Conservation (phyloP, 2,113 vertebrate genomes). For the Calidris pugnax region DNA sequence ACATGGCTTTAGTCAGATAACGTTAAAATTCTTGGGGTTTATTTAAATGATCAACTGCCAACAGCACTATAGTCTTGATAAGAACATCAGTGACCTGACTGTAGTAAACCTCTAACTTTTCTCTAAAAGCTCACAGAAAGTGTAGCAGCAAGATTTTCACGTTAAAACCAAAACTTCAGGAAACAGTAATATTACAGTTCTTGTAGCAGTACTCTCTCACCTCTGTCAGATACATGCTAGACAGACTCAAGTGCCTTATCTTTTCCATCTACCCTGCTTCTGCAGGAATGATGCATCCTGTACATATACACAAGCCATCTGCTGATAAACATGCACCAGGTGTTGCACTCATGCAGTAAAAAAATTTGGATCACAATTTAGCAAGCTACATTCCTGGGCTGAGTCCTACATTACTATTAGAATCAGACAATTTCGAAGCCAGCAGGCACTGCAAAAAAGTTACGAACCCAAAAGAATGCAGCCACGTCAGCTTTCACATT, state of each 20-base stretch:
- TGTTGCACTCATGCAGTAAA: background rate
- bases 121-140: background rate
- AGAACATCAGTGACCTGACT: background rate
- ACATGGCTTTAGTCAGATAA: background rate
- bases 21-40: background rate
- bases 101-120: background rate
- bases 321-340: background rate
- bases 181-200: background rate
- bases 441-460: background rate
- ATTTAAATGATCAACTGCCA: background rate
- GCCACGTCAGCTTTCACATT: background rate
- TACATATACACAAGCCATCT: background rate
- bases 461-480: background rate
- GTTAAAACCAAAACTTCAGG: background rate
- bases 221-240: background rate
- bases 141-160: background rate
- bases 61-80: background rate
- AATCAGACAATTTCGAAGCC: background rate
- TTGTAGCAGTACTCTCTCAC: background rate
- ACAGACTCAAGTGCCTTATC: background rate
- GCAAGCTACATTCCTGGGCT: background rate
- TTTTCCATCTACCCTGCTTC: background rate
- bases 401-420: background rate
- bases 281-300: background rate
- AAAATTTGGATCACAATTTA: background rate